phyloP scores from a whole-genome alignment of 2,113 vertebrate species.

The Mormyrus lacerda region DNA sequence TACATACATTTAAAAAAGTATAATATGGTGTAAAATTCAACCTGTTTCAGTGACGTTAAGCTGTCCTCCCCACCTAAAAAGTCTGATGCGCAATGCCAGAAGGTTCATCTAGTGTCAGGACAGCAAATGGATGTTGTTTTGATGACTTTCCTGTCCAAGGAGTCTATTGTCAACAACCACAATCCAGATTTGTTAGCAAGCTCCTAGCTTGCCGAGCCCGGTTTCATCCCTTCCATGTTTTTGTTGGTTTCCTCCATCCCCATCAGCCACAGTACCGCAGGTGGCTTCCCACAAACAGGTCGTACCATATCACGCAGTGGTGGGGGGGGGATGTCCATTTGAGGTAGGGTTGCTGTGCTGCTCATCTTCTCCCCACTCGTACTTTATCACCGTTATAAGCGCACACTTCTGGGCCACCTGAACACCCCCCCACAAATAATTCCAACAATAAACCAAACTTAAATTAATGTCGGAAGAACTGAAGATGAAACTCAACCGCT shows the following conservation, averaged over 20 bases:
- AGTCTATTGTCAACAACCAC: background rate
- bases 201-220: background rate
- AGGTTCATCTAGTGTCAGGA: background rate
- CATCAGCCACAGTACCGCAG: background rate
- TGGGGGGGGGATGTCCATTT: background rate
- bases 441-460: slow-evolving; percentile 40
- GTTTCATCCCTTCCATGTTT: background rate
- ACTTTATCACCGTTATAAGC: background rate
- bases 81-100: background rate
- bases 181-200: background rate
- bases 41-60: slow-evolving; percentile 14
- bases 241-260: background rate
- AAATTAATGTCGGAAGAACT: slow-evolving; percentile 27
- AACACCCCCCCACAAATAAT: background rate
- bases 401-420: background rate
- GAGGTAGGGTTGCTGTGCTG: slow-evolving; percentile 8
- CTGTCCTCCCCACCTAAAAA: background rate
- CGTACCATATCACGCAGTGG: background rate
- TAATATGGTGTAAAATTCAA: slow-evolving; percentile 1
- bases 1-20: slow-evolving; percentile 6
- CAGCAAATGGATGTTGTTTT: background rate
- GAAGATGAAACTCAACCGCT: slow-evolving; percentile 12
- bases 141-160: background rate
- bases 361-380: background rate
- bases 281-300: background rate